phyloP scores from a whole-genome alignment of 2,113 vertebrate genomes.

The Monarcha castaneiventris region DNA sequence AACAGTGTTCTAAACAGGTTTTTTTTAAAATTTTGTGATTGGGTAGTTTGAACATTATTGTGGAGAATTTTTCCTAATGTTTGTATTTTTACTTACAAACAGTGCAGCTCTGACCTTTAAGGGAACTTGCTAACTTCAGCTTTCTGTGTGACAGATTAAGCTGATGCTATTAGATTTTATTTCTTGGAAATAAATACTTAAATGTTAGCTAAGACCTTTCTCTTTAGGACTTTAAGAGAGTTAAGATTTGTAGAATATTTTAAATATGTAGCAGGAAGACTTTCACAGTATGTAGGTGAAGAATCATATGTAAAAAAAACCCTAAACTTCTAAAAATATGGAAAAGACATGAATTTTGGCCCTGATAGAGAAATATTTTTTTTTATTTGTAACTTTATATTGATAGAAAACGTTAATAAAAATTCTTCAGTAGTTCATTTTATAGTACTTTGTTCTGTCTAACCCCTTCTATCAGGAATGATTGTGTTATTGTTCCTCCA shows the following conservation, averaged over 20 bases:
- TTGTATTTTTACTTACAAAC: not conserved
- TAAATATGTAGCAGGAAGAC: not conserved
- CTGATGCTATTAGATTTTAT: not conserved
- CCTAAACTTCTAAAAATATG: not conserved
- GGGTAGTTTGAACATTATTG: not conserved
- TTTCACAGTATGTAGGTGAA: not conserved
- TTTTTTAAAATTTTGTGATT: not conserved
- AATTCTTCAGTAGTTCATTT: not conserved
- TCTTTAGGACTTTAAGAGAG: not conserved
- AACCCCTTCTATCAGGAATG: not conserved
- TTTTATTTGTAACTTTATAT: not conserved
- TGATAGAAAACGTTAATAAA: not conserved
- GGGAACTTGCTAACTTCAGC: not conserved
- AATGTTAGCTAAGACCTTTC: not conserved
- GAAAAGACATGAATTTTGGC: not conserved
- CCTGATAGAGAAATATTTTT: not conserved
- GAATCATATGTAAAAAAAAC: accelerated
- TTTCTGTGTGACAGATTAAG: not conserved
- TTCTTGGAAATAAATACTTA: not conserved
- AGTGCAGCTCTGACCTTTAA: not conserved
- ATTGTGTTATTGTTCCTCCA: not conserved
- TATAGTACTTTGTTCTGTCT: not conserved
- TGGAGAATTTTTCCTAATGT: not conserved
- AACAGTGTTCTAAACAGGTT: not conserved
- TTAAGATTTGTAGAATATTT: not conserved